Evolutionary conservation across 1,140 invertebrate genomes (phyloP).

Genomic region (Whitmania pigra): DNA sequence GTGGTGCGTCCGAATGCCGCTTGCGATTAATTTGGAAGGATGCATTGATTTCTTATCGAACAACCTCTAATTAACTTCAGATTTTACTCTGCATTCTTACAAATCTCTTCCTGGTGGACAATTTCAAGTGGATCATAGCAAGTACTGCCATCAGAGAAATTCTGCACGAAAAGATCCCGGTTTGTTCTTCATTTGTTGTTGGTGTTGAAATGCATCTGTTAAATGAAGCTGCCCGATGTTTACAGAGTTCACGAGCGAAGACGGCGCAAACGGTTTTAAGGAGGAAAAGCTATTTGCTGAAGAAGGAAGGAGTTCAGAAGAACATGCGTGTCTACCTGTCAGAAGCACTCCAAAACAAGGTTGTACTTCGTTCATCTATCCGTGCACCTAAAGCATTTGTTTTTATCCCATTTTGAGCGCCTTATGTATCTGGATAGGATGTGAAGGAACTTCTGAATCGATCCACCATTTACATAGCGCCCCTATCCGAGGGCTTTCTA

Average conservation of each 20-base stretch:
- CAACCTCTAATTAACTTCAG: slow-evolving; percentile 31
- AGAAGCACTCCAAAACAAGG: slow-evolving; percentile 46
- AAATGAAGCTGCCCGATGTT: background rate
- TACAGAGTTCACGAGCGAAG: slow-evolving; percentile 50
- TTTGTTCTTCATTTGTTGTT: slow-evolving; percentile 16
- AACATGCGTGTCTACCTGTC: slow-evolving; percentile 51
- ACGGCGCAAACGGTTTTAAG: slow-evolving; percentile 57
- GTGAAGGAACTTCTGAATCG: too few relatives aligned
- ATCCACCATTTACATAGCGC: too few relatives aligned
- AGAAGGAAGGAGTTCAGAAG: slow-evolving; percentile 47
- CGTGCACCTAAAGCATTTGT: too few relatives aligned
- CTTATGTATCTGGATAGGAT: too few relatives aligned
- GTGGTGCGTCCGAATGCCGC: slow-evolving; percentile 23
- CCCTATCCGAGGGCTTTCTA: too few relatives aligned
- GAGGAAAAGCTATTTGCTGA: slow-evolving; percentile 52
- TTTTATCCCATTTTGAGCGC: too few relatives aligned
- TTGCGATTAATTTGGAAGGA: slow-evolving; percentile 46
- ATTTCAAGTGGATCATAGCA: slow-evolving; percentile 44
- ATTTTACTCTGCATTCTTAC: slow-evolving; percentile 57
- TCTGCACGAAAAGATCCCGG: slow-evolving; percentile 46
- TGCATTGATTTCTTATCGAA: slow-evolving; percentile 48
- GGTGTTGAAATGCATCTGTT: background rate
- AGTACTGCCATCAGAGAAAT: slow-evolving; percentile 51
- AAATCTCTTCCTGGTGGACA: slow-evolving; percentile 51
- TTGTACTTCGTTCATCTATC: background rate